phyloP scores from a whole-genome alignment of 2,113 vertebrate genomes.

The Prochilodus magdalenae region DNA sequence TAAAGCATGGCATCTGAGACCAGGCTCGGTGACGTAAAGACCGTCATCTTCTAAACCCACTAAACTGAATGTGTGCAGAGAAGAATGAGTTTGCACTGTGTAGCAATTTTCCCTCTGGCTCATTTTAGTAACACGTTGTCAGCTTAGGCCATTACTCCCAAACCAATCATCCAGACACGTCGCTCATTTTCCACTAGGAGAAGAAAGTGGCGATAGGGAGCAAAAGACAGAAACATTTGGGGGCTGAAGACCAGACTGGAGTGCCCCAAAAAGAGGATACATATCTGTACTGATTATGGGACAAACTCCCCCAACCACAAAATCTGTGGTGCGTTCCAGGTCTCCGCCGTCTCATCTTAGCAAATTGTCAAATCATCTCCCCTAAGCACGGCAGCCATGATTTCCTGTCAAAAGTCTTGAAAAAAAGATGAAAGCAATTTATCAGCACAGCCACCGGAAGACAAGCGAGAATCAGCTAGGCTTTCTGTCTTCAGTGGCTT shows the following conservation, averaged over 20 bases:
- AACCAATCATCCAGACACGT: conserved; percentile 13
- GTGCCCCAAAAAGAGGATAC: not conserved
- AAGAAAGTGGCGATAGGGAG: not conserved
- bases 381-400: conserved; percentile 3
- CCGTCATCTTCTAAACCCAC: not conserved
- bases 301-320: conserved; percentile 20
- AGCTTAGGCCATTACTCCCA: conserved; percentile 10
- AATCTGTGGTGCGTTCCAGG: conserved; percentile 23
- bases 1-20: not conserved
- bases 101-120: not conserved
- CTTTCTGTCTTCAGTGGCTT: not conserved
- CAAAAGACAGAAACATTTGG: not conserved
- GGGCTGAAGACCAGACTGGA: not conserved
- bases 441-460: not conserved
- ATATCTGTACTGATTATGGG: conserved; percentile 34
- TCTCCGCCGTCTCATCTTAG: not conserved
- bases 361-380: conserved; percentile 42
- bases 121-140: conserved; percentile 15
- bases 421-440: conserved; percentile 33
- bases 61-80: conserved; percentile 4
- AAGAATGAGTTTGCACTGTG: not conserved
- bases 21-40: not conserved
- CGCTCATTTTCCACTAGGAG: not conserved
- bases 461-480: not conserved
- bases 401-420: conserved; percentile 13